These are phyloP conservation scores for Eidolon dupreanum DNA, from an alignment of 2,797 vertebrate species.

Conservation along the genomic window DNA sequence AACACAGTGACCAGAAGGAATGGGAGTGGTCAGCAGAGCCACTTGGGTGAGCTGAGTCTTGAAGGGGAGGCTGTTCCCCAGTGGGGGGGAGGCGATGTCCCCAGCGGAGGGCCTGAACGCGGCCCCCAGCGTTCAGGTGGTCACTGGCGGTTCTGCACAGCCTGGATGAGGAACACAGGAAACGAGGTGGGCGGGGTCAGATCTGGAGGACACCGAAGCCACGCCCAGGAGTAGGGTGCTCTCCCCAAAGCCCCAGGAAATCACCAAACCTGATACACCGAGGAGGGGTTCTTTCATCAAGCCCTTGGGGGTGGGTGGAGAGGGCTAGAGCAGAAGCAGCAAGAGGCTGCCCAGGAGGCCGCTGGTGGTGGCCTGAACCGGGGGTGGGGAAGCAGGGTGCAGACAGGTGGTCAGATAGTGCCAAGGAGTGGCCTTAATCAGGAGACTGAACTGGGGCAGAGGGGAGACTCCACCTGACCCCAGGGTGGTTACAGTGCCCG, in stretches of 20 bases:
- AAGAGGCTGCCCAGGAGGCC: not conserved
- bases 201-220: not conserved
- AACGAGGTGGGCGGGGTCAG: not conserved
- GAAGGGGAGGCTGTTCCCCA: not conserved
- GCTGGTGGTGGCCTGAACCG: not conserved
- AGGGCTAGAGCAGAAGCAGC: not conserved
- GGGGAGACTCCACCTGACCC: not conserved
- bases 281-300: not conserved
- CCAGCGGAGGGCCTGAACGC: fast-evolving
- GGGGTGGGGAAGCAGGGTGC: not conserved
- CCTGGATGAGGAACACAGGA: too few species aligned
- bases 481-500: not conserved
- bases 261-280: too few species aligned
- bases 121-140: fast-evolving
- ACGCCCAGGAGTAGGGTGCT: not conserved
- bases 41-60: not conserved
- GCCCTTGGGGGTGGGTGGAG: fast-evolving
- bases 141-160: too few species aligned
- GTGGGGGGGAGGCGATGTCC: fast-evolving
- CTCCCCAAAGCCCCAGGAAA: not conserved
- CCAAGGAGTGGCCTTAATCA: not conserved
- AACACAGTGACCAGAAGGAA: not conserved
- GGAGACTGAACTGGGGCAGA: too few species aligned
- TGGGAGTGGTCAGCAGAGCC: not conserved
- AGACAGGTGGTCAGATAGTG: not conserved